phyloP scores from a whole-genome alignment of 2,888 invertebrate genomes.

The Charanyca ferruginea region DNA sequence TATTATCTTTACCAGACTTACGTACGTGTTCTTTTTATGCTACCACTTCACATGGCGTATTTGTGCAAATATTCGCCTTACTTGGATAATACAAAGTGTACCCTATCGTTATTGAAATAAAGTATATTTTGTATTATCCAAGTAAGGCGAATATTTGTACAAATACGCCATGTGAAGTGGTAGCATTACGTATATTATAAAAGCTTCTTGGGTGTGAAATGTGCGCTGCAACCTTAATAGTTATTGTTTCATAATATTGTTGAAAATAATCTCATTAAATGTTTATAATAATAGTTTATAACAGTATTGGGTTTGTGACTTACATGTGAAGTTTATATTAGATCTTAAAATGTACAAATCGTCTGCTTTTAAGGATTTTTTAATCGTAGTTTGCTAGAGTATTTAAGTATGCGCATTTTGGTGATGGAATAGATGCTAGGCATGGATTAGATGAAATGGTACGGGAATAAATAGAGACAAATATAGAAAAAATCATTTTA shows the following conservation, averaged over 20 bases:
- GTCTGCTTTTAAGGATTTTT: slow-evolving; percentile 38
- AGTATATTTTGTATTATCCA: too few species aligned
- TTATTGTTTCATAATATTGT: slow-evolving; percentile 46
- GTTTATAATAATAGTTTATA: slow-evolving; percentile 52
- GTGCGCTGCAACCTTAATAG: too few species aligned
- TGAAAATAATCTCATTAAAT: slow-evolving; percentile 55
- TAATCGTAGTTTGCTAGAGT: slow-evolving; percentile 49
- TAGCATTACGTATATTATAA: too few species aligned
- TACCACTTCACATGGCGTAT: too few species aligned
- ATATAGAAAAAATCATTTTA: background rate
- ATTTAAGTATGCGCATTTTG: slow-evolving; percentile 12
- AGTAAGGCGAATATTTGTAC: too few species aligned
- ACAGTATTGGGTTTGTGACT: slow-evolving; percentile 66
- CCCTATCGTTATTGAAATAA: too few species aligned
- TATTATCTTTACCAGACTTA: too few species aligned
- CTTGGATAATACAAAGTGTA: too few species aligned
- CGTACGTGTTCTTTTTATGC: too few species aligned
- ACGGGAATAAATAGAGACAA: background rate
- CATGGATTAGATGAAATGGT: background rate
- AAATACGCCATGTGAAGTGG: too few species aligned
- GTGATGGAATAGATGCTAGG: background rate
- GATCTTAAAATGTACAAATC: slow-evolving; percentile 39
- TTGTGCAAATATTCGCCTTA: too few species aligned
- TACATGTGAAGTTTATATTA: slow-evolving; percentile 53
- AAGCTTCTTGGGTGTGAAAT: too few species aligned